Conservation (phyloP, 2,888 invertebrate species). For the Aphidius colemani region DNA sequence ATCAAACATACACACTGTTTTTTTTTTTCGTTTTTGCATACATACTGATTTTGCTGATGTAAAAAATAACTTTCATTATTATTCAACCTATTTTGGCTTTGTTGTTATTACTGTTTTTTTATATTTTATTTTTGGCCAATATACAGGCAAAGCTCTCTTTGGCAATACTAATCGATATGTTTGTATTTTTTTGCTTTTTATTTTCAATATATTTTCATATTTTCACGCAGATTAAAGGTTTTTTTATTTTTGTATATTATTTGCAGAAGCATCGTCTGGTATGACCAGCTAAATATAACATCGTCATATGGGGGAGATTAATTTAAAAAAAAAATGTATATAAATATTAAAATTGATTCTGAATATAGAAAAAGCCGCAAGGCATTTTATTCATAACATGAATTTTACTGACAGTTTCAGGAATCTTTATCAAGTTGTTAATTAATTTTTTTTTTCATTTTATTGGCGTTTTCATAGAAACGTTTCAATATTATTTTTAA, state of each 20-base stretch:
- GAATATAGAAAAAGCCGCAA: constrained; percentile 16
- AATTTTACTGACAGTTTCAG: constrained; percentile 18
- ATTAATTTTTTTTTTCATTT: no score
- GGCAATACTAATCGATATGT: no score
- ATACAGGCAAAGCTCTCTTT: no score
- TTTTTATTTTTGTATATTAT: constrained; percentile 10
- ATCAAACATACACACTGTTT: no score
- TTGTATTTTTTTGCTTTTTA: constrained; percentile 11
- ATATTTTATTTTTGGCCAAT: no score
- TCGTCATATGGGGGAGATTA: constrained; percentile 29
- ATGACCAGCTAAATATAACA: constrained; percentile 25
- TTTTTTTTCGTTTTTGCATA: no score
- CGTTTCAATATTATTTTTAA: neutral
- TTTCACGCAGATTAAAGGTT: constrained; percentile 18
- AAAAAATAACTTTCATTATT: no score
- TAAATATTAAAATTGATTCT: constrained; percentile 14
- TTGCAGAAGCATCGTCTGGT: constrained; percentile 18
- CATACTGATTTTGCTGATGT: no score
- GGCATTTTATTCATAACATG: constrained; percentile 17
- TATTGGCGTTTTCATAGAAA: neutral
- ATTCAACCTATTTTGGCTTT: no score
- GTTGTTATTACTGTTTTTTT: no score
- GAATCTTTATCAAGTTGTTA: neutral
- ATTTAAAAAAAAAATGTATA: constrained; percentile 24
- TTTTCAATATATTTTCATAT: constrained; percentile 18